These are phyloP conservation scores for Polyergus mexicanus DNA, from an alignment of 1,140 invertebrate species.

Conservation along the genomic window DNA sequence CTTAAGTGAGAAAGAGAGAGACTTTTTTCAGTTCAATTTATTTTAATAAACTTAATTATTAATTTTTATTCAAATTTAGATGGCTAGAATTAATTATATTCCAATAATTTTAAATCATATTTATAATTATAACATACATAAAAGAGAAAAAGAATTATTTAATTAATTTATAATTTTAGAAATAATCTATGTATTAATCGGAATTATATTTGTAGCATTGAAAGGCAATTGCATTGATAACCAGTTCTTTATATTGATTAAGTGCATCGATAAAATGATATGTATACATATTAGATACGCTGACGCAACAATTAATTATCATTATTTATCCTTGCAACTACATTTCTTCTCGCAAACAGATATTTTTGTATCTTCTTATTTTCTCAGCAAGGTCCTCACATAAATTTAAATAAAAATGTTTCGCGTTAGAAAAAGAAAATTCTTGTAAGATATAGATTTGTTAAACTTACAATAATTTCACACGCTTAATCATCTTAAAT, in stretches of 20 bases:
- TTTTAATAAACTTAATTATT: too few relatives aligned
- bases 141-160: not conserved
- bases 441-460: not conserved
- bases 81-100: not conserved
- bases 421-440: conserved; percentile 17
- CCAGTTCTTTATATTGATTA: not conserved
- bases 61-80: not conserved
- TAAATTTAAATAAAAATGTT: conserved; percentile 32
- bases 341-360: not conserved
- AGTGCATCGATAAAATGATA: not conserved
- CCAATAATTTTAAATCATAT: not conserved
- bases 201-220: not conserved
- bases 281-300: not conserved
- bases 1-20: not conserved
- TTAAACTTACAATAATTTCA: conserved; percentile 75
- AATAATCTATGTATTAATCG: not conserved
- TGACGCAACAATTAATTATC: conserved; percentile 11
- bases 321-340: not conserved
- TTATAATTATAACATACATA: not conserved
- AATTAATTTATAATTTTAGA: not conserved
- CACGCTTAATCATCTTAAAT: conserved; percentile 63
- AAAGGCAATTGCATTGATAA: not conserved
- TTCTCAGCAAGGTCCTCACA: conserved; percentile 1
- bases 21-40: not conserved
- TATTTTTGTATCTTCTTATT: not conserved